phyloP scores from a whole-genome alignment of 2,113 vertebrate genomes.

The Gulo gulo region DNA sequence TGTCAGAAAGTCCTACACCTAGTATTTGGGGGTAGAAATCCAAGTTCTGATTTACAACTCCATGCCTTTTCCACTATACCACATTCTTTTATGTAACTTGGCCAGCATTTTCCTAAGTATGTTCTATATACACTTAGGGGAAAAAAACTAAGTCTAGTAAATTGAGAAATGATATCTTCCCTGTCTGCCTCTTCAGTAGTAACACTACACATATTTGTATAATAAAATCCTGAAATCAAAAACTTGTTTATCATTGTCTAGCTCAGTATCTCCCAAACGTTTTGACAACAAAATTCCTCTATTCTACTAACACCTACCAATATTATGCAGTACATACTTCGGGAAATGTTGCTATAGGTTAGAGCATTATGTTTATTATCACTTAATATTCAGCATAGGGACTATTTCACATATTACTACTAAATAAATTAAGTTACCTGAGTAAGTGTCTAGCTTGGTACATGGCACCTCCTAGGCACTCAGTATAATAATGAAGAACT shows the following conservation, averaged over 20 bases:
- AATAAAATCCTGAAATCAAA: background rate
- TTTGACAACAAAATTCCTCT: slow-evolving; percentile 1
- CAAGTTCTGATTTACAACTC: background rate
- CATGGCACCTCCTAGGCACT: background rate
- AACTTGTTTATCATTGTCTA: background rate
- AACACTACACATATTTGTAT: background rate
- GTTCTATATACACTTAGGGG: background rate
- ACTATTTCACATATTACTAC: background rate
- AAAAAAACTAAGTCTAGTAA: background rate
- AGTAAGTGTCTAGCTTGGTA: background rate
- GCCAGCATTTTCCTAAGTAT: background rate
- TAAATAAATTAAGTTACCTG: background rate
- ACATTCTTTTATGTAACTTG: background rate
- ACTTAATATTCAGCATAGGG: background rate
- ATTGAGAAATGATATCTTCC: background rate
- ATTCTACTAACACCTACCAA: background rate
- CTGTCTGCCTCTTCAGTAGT: background rate
- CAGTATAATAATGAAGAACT: slow-evolving; percentile 12
- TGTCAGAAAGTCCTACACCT: background rate
- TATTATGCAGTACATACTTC: background rate
- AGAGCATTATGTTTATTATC: background rate
- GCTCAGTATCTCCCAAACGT: background rate
- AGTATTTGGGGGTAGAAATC: background rate
- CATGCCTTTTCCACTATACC: background rate
- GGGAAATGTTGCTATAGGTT: background rate